phyloP scores from a whole-genome alignment of 53 echinoderm and acorn worm species.

The Crossaster papposus region DNA sequence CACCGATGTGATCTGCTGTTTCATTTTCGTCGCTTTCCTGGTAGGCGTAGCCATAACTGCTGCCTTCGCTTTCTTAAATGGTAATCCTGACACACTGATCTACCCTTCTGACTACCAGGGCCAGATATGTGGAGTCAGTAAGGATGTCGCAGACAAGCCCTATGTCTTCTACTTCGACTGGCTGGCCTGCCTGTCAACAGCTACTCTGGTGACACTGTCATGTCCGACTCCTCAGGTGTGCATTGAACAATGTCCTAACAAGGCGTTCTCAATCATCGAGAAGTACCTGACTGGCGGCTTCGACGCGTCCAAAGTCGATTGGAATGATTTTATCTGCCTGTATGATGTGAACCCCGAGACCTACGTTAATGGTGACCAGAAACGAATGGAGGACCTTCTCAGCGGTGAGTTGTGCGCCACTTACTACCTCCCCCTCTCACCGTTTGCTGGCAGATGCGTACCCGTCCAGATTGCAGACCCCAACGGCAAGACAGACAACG shows the following conservation, averaged over 20 bases:
- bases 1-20: conserved; percentile 89
- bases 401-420: conserved; percentile 66
- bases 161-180: conserved; percentile 88
- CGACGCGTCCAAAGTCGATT: conserved; percentile 44
- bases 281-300: background rate
- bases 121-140: conserved; percentile 70
- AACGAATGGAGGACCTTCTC: conserved; percentile 60
- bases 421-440: conserved; percentile 68
- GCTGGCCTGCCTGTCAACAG: conserved; percentile 70
- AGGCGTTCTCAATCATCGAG: conserved; percentile 68
- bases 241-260: conserved; percentile 67
- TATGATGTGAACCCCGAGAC: conserved; percentile 76
- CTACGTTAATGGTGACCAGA: conserved; percentile 37
- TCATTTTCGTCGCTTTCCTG: conserved; percentile 79
- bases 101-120: conserved; percentile 85
- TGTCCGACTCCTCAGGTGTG: conserved; percentile 84
- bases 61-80: conserved; percentile 72
- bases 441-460: conserved; percentile 69
- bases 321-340: conserved; percentile 90
- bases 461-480: conserved; percentile 57
- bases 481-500: conserved; percentile 65
- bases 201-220: conserved; percentile 64
- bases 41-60: conserved; percentile 74
- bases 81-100: conserved; percentile 79
- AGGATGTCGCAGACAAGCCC: conserved; percentile 68